A percentile compares a stretch with the other conserved stretches of the same genome.
Conservation (phyloP, 2,113 vertebrate species). For the Taurulus bubalis region DNA sequence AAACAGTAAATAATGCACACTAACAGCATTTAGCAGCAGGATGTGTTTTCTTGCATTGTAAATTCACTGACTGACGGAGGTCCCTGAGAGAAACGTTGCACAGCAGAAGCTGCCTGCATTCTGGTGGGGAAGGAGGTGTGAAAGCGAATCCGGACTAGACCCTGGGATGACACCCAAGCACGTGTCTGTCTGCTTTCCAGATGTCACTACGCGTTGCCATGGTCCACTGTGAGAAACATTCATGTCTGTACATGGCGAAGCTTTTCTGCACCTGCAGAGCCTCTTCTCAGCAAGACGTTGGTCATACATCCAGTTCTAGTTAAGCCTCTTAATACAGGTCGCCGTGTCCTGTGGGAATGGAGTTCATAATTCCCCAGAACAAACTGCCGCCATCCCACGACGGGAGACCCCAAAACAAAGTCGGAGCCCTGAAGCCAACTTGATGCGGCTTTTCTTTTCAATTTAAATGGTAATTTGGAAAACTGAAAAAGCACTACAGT, state of each 20-base stretch:
- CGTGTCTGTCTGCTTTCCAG: conserved; percentile 6
- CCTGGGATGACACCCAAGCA: background rate
- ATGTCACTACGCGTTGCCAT: background rate
- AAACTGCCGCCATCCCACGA: conserved; percentile 35
- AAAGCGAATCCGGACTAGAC: conserved; percentile 4
- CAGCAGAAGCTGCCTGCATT: background rate
- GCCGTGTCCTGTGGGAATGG: conserved; percentile 25
- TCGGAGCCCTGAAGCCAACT: conserved; percentile 42
- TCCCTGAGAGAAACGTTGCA: background rate
- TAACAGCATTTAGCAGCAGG: no score
- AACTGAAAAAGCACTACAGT: conserved; percentile 32
- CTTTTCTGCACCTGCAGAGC: conserved; percentile 33
- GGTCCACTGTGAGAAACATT: conserved; percentile 6
- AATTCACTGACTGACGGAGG: background rate
- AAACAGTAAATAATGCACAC: no score
- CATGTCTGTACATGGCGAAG: background rate
- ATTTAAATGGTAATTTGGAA: conserved; percentile 80
- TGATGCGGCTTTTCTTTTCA: conserved; percentile 56
- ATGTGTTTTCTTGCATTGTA: background rate
- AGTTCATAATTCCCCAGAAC: conserved; percentile 63
- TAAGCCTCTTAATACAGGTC: conserved; percentile 60
- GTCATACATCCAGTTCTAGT: conserved; percentile 59
- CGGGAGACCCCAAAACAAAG: conserved; percentile 61
- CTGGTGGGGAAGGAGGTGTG: background rate
- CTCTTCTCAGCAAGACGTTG: background rate